Percentiles rank a stretch among this genome's conserved stretches.
Evolutionary conservation across 2,113 vertebrate genomes (phyloP).

Genomic region (Phalacrocorax brasilianus): DNA sequence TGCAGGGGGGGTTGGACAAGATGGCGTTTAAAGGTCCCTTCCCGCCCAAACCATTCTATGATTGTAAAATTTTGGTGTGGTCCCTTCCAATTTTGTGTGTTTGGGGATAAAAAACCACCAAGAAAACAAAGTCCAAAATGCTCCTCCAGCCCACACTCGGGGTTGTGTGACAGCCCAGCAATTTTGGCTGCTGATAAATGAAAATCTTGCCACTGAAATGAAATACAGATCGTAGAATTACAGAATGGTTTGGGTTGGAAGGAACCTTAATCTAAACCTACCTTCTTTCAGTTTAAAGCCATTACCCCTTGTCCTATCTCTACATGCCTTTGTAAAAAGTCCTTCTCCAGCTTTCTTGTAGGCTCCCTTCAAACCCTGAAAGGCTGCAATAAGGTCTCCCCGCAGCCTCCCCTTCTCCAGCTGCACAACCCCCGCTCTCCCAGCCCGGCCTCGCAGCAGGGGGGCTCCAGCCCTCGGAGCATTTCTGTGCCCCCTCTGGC

Average conservation of each 20-base stretch:
- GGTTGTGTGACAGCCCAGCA: background rate
- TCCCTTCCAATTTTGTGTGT: background rate
- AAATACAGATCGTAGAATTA: background rate
- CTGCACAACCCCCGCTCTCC: too few species aligned
- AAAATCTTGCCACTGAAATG: background rate
- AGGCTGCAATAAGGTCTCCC: background rate
- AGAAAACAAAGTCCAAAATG: background rate
- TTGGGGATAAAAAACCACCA: background rate
- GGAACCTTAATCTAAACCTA: background rate
- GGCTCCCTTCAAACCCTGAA: background rate
- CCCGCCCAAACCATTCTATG: background rate
- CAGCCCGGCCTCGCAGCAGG: too few species aligned
- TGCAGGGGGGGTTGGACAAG: background rate
- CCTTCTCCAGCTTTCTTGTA: background rate
- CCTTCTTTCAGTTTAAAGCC: background rate
- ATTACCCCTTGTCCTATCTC: background rate
- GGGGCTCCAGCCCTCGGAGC: too few species aligned
- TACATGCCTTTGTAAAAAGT: background rate
- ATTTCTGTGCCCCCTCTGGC: too few species aligned
- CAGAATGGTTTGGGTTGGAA: background rate
- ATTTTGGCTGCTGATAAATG: background rate
- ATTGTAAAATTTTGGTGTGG: background rate
- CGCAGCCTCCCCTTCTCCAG: background rate
- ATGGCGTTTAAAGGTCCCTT: background rate
- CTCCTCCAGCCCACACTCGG: background rate